Conservation (phyloP, 2,888 invertebrate species). For the Fragum whitleyi region DNA sequence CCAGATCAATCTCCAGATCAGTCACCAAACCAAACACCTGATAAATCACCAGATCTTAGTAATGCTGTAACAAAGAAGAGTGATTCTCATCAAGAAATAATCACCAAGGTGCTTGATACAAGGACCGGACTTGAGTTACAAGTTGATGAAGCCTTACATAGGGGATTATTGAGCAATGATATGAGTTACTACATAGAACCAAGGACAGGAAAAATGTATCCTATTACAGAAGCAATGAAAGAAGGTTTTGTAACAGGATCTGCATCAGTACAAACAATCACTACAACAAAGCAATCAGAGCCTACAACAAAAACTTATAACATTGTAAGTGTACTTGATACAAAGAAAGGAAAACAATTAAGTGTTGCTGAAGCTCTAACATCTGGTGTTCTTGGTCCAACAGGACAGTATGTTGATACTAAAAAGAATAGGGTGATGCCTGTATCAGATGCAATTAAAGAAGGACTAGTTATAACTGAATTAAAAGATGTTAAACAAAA, state of each 20-base stretch:
- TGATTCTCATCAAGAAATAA: conserved; percentile 70
- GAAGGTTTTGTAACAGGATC: conserved; percentile 93
- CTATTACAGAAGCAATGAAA: conserved; percentile 93
- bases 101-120: conserved; percentile 90
- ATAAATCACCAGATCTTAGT: conserved; percentile 17
- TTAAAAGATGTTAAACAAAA: conserved; percentile 68
- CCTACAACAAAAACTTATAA: conserved; percentile 75
- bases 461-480: conserved; percentile 90
- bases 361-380: conserved; percentile 94
- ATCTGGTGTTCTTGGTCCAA: conserved; percentile 90
- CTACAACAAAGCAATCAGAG: conserved; percentile 70
- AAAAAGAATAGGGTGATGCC: conserved; percentile 92
- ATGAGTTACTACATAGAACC: conserved; percentile 93
- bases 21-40: not conserved
- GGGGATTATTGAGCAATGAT: conserved; percentile 92
- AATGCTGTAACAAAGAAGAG: conserved; percentile 66
- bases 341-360: conserved; percentile 90
- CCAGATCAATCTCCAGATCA: conserved; percentile 13
- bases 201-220: conserved; percentile 90
- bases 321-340: conserved; percentile 89
- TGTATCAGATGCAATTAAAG: conserved; percentile 94
- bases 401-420: conserved; percentile 93
- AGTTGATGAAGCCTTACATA: conserved; percentile 92
- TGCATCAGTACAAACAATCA: conserved; percentile 87
- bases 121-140: conserved; percentile 92